Evolutionary conservation across 2,113 vertebrate species (phyloP), one percentile per base, ranked within the genome.

Genomic region (Connochaetes taurinus): DNA sequence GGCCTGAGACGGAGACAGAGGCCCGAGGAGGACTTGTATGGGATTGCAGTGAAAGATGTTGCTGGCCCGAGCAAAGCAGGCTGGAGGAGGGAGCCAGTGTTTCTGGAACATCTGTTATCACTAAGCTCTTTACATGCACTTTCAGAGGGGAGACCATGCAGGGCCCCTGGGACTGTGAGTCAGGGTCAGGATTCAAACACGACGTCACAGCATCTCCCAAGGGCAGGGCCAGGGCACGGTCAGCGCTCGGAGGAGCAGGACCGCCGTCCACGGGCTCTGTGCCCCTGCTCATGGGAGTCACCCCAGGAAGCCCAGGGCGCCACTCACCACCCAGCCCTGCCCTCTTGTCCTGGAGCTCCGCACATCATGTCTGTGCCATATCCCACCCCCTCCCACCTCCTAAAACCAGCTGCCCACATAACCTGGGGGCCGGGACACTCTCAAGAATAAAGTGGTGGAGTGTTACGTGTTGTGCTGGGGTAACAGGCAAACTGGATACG

Each of bases 401-500:
- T 82, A 67, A 88, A 89, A 31, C 17, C 52, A 80, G 40, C 50
- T 27, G 3, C 3, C 4, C 40, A 2, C 11, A 6, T 47, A 33
- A 8, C 52, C 25, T 43, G 74, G 50, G 64, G 7, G 7, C 52
- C 21, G 1, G 50, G 7, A 76, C 57, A 15, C 60, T 55, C 47
- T 15, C 13, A 13, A 29, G 64, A 62, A 52, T 47, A 64, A 67
- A 82, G 31, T 11, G 19, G 85, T 31, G 27, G 29, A 7, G 40
- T 62, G 10, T 15, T 43, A 33, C 15, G 67, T 23, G 15, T 16
- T 27, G 29, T 62, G 36, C 82, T 78, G 60, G 85, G 33, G 36
- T 23, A 16, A 21, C 40, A 11, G 19, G 71, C 25, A 3, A 25
- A 14, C 15, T 1, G 1, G 12, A 15, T 8, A 0, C 36, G 9